These are phyloP conservation scores for Girardinus metallicus DNA, from an alignment of 2,797 vertebrate genomes.

Conservation along the genomic window DNA sequence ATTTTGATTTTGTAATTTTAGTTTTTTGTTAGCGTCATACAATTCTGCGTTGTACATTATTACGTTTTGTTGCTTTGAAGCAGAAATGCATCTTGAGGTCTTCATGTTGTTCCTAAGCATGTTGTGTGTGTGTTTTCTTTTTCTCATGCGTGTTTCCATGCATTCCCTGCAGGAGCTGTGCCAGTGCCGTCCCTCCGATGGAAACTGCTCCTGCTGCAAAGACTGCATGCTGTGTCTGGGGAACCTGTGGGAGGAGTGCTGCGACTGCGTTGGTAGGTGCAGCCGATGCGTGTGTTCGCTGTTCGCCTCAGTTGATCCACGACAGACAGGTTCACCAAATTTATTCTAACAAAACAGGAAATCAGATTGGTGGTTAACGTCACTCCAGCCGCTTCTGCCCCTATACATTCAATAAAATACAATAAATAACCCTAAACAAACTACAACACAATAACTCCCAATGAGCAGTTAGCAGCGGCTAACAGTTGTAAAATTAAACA, in stretches of 20 bases:
- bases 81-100: too few species aligned
- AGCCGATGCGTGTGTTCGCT: neutral
- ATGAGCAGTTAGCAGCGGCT: too few species aligned
- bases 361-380: too few species aligned
- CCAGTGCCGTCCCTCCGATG: constrained; percentile 94
- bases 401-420: too few species aligned
- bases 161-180: constrained; percentile 89
- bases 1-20: neutral
- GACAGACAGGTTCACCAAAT: too few species aligned
- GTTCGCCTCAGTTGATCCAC: neutral
- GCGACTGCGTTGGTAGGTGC: constrained; percentile 96
- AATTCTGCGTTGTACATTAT: neutral
- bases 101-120: neutral
- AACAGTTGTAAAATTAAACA: too few species aligned
- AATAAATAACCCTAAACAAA: too few species aligned
- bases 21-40: too few species aligned
- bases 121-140: neutral
- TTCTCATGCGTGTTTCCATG: constrained; percentile 23
- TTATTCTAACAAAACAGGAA: too few species aligned
- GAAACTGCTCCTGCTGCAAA: constrained; percentile 97
- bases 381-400: too few species aligned
- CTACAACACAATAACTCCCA: too few species aligned
- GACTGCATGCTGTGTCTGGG: constrained; percentile 98
- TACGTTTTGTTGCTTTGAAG: neutral
- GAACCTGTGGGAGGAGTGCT: constrained; percentile 98